Conservation (phyloP, 2,797 vertebrate species). For the Sarcoramphus papa region DNA sequence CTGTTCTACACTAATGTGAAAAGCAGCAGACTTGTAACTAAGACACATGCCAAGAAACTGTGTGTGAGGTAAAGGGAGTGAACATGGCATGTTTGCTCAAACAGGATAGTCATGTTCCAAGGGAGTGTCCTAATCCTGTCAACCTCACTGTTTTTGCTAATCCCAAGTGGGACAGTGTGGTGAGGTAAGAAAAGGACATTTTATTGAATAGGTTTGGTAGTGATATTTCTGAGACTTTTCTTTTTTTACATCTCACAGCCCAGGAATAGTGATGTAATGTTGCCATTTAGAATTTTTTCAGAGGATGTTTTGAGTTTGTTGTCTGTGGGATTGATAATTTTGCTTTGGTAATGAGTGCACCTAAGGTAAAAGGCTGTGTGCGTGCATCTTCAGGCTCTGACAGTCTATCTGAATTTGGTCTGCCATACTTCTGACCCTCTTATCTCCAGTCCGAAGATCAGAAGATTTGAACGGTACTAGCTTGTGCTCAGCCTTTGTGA, state of each 20-base stretch:
- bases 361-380: conserved; percentile 10
- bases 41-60: not conserved
- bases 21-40: not conserved
- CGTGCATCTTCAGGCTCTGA: not conserved
- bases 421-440: not conserved
- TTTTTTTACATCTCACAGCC: not conserved
- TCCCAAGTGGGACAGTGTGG: not conserved
- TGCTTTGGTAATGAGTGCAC: conserved; percentile 18
- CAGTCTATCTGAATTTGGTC: not conserved
- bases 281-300: conserved; percentile 54
- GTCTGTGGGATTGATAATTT: not conserved
- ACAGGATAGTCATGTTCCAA: not conserved
- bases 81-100: not conserved
- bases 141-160: not conserved
- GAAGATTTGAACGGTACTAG: not conserved
- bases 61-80: not conserved
- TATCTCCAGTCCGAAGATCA: not conserved
- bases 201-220: conserved; percentile 7
- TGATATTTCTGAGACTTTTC: not conserved
- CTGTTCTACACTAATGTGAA: not conserved
- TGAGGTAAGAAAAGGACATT: not conserved
- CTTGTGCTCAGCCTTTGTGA: not conserved
- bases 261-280: conserved; percentile 40
- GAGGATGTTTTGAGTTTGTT: conserved; percentile 12
- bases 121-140: conserved; percentile 32